Evolutionary conservation across 2,113 vertebrate genomes (phyloP).

Genomic region (Heterotis niloticus): DNA sequence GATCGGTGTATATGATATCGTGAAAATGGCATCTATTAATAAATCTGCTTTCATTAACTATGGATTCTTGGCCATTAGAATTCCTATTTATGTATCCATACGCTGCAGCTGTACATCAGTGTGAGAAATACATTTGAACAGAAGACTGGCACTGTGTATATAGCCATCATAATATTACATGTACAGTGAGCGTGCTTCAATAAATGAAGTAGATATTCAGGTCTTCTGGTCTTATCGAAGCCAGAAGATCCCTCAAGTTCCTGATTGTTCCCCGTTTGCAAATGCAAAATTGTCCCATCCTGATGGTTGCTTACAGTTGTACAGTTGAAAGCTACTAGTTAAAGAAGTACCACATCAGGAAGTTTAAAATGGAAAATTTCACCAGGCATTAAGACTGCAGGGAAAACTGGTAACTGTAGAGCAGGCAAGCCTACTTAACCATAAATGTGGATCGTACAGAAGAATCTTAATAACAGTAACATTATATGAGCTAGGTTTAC

Average conservation of each 20-base stretch:
- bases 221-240: background rate
- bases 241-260: background rate
- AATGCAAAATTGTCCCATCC: background rate
- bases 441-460: slow-evolving; percentile 14
- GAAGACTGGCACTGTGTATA: background rate
- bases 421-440: background rate
- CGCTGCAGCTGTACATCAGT: background rate
- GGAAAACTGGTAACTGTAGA: background rate
- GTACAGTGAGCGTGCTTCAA: slow-evolving; percentile 18
- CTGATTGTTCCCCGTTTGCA: background rate
- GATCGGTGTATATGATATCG: no score
- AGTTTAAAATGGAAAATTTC: background rate
- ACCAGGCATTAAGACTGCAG: background rate
- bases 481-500: slow-evolving; percentile 3
- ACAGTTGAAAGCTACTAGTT: no score
- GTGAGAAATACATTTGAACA: background rate
- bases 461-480: background rate
- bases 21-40: no score
- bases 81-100: background rate
- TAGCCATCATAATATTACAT: background rate
- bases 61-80: no score
- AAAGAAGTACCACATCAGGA: background rate
- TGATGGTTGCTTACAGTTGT: no score
- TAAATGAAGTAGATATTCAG: slow-evolving; percentile 22
- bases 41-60: no score